Evolutionary conservation across 2,113 vertebrate species (phyloP), one percentile per base, ranked within the genome.

Genomic region (Coregonus clupeaformis): DNA sequence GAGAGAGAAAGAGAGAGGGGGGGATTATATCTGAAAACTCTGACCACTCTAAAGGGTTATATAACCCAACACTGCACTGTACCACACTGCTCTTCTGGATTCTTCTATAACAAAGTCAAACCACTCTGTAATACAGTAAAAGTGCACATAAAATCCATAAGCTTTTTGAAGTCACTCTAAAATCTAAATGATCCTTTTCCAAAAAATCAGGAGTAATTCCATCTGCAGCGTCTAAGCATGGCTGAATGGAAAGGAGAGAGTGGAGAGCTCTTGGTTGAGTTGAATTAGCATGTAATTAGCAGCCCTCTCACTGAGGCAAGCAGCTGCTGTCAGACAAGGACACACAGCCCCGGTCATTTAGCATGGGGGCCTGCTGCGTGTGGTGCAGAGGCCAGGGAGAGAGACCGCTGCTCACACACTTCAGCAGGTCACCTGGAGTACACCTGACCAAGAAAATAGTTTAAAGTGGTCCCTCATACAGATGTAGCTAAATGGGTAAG

Each of bases 221-320:
- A 81, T 80, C 78, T 79, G 81, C 36, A 42, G 2, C 36, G 11
- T 11, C 2, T 42, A 42, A 42, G 36, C 36, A 42, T 9, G 7
- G 7, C 36, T 42, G 36, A 7, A 42, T 42, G 36, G 36, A 42
- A 42, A 11, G 36, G 36, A 42, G 85, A 77, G 71, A 84, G 86
- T 16, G 49, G 12, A 52, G 12, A 18, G 49, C 49, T 52, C 49
- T 52, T 52, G 49, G 49, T 52, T 52, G 49, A 18, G 49, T 16
- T 52, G 16, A 14, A 90, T 91, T 88, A 87, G 75, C 84, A 89
- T 89, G 87, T 88, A 90, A 91, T 90, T 89, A 82, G 77, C 63
- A 24, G 85, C 81, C 83, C 84, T 83, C 76, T 86, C 72, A 76
- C 84, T 42, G 84, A 42, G 65, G 30, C 65, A 85, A 90, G 89